phyloP scores from a whole-genome alignment of 2,888 invertebrate species.

The Dorcus parallelipipedus region DNA sequence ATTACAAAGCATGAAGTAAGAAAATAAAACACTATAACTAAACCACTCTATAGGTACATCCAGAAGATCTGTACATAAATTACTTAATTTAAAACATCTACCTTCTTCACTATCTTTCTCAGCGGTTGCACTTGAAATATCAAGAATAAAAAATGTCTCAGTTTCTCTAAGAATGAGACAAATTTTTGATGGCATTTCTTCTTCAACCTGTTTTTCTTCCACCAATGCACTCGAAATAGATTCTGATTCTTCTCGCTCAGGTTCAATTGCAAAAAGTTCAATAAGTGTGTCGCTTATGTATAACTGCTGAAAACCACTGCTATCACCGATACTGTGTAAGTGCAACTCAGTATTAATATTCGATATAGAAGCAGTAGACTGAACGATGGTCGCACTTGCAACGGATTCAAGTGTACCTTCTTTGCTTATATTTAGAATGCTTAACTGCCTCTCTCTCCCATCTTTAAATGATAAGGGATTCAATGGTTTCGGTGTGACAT shows the following conservation, averaged over 20 bases:
- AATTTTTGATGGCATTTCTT: constrained; percentile 55
- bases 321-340: constrained; percentile 14
- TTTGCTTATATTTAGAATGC: constrained; percentile 18
- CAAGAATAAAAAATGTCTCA: constrained; percentile 61
- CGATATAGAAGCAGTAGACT: constrained; percentile 8
- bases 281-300: constrained; percentile 7
- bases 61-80: not conserved
- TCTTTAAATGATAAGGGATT: constrained; percentile 38
- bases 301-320: constrained; percentile 11
- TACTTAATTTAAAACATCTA: constrained; percentile 3
- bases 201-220: too few species aligned
- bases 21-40: too few species aligned
- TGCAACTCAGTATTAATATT: constrained; percentile 20
- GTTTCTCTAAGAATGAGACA: constrained; percentile 66
- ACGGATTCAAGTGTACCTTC: not conserved
- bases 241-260: constrained; percentile 10
- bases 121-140: constrained; percentile 61
- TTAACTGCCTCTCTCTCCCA: constrained; percentile 40
- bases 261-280: constrained; percentile 18
- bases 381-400: not conserved
- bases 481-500: constrained; percentile 50
- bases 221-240: too few species aligned
- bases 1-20: too few species aligned
- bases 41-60: not conserved
- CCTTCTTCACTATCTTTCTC: constrained; percentile 58